phyloP scores from a whole-genome alignment of 2,888 invertebrate genomes.

The Ypsolopha sequella region DNA sequence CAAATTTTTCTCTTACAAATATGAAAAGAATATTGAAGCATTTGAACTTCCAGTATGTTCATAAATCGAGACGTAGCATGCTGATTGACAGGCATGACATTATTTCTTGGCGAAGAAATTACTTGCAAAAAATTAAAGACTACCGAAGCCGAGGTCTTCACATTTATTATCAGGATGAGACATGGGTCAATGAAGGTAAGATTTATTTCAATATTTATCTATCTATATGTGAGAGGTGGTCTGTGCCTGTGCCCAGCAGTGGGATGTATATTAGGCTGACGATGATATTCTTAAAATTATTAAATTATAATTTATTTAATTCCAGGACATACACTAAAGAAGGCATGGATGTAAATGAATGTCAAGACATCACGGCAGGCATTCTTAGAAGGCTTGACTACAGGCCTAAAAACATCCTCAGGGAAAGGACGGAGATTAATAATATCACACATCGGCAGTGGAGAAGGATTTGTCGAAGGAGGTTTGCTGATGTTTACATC shows the following conservation, averaged over 20 bases:
- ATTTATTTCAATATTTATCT: too few species aligned
- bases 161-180: neutral
- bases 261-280: too few species aligned
- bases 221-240: too few species aligned
- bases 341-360: too few species aligned
- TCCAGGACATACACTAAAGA: too few species aligned
- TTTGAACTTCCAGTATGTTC: neutral
- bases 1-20: slow-evolving; percentile 1
- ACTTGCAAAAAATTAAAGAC: neutral
- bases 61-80: neutral
- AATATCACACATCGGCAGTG: slow-evolving; percentile 7
- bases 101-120: neutral
- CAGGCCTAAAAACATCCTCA: too few species aligned
- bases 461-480: slow-evolving; percentile 5
- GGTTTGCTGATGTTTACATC: slow-evolving; percentile 2
- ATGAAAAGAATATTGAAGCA: slow-evolving; percentile 3
- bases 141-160: neutral
- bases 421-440: slow-evolving; percentile 9
- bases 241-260: too few species aligned
- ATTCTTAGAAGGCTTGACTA: too few species aligned
- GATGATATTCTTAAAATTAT: too few species aligned
- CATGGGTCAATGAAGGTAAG: neutral
- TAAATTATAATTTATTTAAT: too few species aligned
- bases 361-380: too few species aligned
- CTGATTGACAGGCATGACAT: slow-evolving; percentile 3